These are phyloP conservation scores for Drosophila ironensis DNA, from an alignment of 1,140 invertebrate species.

Conservation along the genomic window DNA sequence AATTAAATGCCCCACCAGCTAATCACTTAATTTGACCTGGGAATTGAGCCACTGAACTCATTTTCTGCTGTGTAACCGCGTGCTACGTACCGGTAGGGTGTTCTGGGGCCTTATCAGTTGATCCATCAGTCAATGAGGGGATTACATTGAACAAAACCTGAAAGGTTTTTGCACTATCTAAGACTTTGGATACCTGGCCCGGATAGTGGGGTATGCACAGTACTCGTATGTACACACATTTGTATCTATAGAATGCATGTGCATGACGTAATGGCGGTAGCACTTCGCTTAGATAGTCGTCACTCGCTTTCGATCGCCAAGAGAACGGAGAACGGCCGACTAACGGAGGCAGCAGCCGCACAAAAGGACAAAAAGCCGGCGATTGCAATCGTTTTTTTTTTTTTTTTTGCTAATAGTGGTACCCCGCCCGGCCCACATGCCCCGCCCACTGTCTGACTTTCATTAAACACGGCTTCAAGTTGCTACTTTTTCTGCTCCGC, in stretches of 20 bases:
- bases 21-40: no score
- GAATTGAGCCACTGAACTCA: not conserved
- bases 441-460: constrained; percentile 48
- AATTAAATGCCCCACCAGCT: no score
- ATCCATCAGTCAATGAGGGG: constrained; percentile 25
- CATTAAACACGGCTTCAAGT: constrained; percentile 50
- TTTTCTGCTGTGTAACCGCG: no score
- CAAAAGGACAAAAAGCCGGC: constrained; percentile 5
- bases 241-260: not conserved
- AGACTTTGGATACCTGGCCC: not conserved
- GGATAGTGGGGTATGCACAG: no score
- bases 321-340: not conserved
- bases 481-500: constrained; percentile 24
- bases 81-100: constrained; percentile 1
- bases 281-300: not conserved
- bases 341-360: not conserved
- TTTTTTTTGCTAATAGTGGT: constrained; percentile 27
- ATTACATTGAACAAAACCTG: constrained; percentile 19
- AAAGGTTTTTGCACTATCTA: constrained; percentile 35
- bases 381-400: constrained; percentile 24
- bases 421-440: not conserved
- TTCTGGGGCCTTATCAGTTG: constrained; percentile 13
- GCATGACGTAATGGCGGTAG: constrained; percentile 29
- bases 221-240: constrained; percentile 1
- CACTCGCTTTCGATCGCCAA: not conserved